Base-by-base conservation (phyloP, 2,888 invertebrate species). In the Hypomecis atomaria region DNA sequence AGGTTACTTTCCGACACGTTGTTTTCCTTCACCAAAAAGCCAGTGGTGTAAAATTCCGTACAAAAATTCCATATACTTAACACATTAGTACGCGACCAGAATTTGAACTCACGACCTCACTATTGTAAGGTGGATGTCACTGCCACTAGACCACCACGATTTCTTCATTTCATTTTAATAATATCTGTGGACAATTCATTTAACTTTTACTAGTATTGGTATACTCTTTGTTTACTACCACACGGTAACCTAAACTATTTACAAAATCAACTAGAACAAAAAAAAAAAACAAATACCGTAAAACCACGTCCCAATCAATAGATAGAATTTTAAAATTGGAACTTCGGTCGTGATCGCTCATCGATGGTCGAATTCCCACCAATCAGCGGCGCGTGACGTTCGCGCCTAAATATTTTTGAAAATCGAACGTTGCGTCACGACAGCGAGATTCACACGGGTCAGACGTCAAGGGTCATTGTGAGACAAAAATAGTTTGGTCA, bases 371-470 rank as follows among this genome's bases (percentile, higher is more conserved):
- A 76, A 85, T 85, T 84, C 85, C 81, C 70, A 73, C 76, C 81
- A 79, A 80, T 79, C 86, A 81, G 68, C 76, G 79, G 78, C 70
- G 82, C 86, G 82, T 83, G 81, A 84, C 85, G 81, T 78, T 78
- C 67, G 73, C 73, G 69, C 72, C 73, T 74, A 71, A 73, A 76
- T 73, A 73, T 78, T 79, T 83, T 77, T 82, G 76, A 83, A 82
- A 79, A 78, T 74, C 76, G 79, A 84, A 78, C 77, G 72, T 75
- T 78, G 78, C 79, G 76, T 87, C 88, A 88, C 88, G 88, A 88
- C 86, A 86, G 82, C 83, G 78, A 85, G 84, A 78, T 89, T 89
- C 88, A 87, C 88, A 88, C 88, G 88, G 88, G 87, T 88, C 86
- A 85, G 74, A 73, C 72, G 80, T 82, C 81, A 67, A 62, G 71